Evolutionary conservation across 2,797 vertebrate genomes (phyloP).

Genomic region (Psittacula derbiana): DNA sequence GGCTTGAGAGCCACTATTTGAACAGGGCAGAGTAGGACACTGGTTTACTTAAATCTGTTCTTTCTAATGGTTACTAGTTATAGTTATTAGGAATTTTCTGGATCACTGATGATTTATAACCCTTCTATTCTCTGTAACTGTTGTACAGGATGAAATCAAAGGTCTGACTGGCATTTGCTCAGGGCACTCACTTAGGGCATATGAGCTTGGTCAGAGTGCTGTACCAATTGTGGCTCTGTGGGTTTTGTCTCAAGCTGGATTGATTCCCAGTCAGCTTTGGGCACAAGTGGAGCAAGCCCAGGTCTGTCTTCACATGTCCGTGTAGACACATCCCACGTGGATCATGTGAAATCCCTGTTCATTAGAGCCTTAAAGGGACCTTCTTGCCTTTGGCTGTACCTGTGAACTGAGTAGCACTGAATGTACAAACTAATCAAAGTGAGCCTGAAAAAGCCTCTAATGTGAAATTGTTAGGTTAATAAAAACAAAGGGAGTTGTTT

Average conservation of each 20-base stretch:
- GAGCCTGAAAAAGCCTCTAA: not conserved
- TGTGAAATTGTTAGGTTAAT: not conserved
- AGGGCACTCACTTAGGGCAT: not conserved
- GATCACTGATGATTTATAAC: not conserved
- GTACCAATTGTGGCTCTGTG: not conserved
- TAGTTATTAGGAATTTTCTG: not conserved
- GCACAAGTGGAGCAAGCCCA: not conserved
- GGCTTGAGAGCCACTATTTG: not conserved
- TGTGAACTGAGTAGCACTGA: not conserved
- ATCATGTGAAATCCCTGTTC: not conserved
- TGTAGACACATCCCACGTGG: not conserved
- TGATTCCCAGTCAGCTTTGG: not conserved
- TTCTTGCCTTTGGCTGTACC: not conserved
- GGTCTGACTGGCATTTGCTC: not conserved
- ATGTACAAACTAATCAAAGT: not conserved
- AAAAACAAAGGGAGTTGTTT: constrained; percentile 21
- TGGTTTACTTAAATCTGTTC: not conserved
- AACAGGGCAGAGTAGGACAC: not conserved
- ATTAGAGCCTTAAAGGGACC: not conserved
- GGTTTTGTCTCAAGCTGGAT: constrained; percentile 30
- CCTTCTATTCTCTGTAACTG: not conserved
- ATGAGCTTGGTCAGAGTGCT: not conserved
- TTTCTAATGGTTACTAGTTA: not conserved
- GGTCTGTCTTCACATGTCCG: constrained; percentile 13
- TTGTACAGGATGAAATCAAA: constrained; percentile 9